Conservation (phyloP, 2,113 vertebrate species). For the Anarrhichthys ocellatus region DNA sequence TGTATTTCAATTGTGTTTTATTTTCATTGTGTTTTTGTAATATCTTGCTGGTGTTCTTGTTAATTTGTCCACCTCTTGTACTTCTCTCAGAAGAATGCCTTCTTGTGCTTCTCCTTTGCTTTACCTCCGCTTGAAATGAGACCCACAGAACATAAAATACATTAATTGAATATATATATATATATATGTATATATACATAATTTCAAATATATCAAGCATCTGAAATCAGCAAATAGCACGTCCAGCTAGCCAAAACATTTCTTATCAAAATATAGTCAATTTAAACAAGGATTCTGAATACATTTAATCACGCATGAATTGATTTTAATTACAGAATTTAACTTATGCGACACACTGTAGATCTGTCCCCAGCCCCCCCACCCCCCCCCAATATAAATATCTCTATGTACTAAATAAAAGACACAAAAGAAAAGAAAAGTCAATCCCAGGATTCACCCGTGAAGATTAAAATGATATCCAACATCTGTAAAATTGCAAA, state of each 20-base stretch:
- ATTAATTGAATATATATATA: constrained; percentile 44
- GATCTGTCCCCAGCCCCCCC: constrained; percentile 40
- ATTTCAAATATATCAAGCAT: constrained; percentile 56
- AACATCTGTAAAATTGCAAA: constrained; percentile 68
- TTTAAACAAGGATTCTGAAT: constrained; percentile 69
- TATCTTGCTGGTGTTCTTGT: constrained; percentile 26
- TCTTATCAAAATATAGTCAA: constrained; percentile 73
- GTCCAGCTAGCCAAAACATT: constrained; percentile 60
- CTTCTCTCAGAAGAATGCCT: constrained; percentile 9
- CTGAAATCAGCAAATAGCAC: constrained; percentile 52
- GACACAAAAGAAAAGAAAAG: constrained; percentile 49
- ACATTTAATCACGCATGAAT: constrained; percentile 76
- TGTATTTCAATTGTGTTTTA: constrained; percentile 13
- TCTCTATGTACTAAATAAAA: constrained; percentile 67
- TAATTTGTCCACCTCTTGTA: constrained; percentile 39
- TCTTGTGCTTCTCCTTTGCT: constrained; percentile 38
- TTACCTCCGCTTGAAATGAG: constrained; percentile 11
- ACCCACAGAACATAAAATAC: constrained; percentile 55
- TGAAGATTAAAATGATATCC: constrained; percentile 42
- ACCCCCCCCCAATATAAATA: constrained; percentile 69
- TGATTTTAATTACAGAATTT: constrained; percentile 76
- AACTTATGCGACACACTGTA: constrained; percentile 62
- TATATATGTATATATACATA: constrained; percentile 24
- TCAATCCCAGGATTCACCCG: constrained; percentile 39
- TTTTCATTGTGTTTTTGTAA: constrained; percentile 13